phyloP scores from a whole-genome alignment of 2,888 invertebrate genomes.

The Dynastes tityus region DNA sequence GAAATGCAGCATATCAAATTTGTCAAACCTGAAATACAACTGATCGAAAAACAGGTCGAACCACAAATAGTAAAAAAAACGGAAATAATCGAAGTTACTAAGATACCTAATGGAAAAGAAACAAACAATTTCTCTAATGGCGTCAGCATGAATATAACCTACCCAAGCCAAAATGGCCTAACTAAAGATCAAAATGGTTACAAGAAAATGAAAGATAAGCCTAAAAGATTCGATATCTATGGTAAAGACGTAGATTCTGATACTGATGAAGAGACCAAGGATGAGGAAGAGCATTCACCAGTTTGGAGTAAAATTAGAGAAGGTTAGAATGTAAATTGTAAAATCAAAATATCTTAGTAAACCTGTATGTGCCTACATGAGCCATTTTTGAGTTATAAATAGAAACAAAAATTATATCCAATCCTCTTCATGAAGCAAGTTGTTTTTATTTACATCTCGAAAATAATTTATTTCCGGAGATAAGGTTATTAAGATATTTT shows the following conservation, averaged over 20 bases:
- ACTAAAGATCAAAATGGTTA: conserved; percentile 54
- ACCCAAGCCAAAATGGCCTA: conserved; percentile 52
- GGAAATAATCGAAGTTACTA: conserved; percentile 51
- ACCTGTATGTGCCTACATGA: neutral
- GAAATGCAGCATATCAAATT: conserved; percentile 30
- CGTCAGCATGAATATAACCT: conserved; percentile 39
- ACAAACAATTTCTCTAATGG: conserved; percentile 47
- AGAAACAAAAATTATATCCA: too few species aligned
- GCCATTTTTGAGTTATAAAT: conserved; percentile 45
- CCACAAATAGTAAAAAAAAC: conserved; percentile 41
- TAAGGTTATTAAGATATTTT: too few species aligned
- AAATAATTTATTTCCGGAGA: too few species aligned
- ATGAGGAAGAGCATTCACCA: conserved; percentile 65
- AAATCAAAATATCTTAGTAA: neutral
- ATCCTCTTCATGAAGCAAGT: too few species aligned
- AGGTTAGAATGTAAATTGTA: conserved; percentile 59
- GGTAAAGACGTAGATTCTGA: conserved; percentile 64
- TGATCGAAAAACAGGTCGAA: conserved; percentile 49
- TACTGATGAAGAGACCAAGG: conserved; percentile 60
- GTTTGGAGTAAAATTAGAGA: conserved; percentile 69
- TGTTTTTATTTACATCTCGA: too few species aligned
- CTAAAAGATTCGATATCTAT: conserved; percentile 65
- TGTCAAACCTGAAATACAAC: conserved; percentile 48
- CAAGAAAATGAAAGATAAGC: conserved; percentile 57
- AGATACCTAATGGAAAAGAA: conserved; percentile 34